A percentile compares a stretch with the other conserved stretches of the same genome.
Evolutionary conservation across 1,140 invertebrate species (phyloP).

Genomic region (Stegodyphus dumicola): DNA sequence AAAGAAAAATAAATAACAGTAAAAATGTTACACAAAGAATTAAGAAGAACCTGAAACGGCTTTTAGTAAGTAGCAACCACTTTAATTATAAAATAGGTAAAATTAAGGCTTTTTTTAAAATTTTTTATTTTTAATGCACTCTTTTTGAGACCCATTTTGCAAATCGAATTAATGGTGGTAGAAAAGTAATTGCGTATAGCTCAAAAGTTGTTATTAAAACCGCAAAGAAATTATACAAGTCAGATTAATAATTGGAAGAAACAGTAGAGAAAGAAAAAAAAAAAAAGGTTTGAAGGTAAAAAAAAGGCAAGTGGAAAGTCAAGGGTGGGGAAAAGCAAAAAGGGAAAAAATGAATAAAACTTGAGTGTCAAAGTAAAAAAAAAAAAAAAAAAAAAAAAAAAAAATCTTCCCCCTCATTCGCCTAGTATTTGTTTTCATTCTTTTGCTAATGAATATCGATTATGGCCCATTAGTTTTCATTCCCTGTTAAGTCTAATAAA

Average conservation of each 20-base stretch:
- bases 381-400: conserved; percentile 3
- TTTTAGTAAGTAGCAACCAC: not conserved
- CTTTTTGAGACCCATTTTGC: not conserved
- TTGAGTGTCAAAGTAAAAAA: conserved; percentile 14
- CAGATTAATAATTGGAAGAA: conserved; percentile 8
- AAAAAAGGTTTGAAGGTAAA: no score
- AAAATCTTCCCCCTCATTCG: not conserved
- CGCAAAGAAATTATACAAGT: conserved; percentile 25
- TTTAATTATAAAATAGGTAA: conserved; percentile 54
- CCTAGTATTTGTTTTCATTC: conserved; percentile 58
- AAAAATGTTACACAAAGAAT: no score
- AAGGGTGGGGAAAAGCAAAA: no score
- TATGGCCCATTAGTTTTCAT: conserved; percentile 56
- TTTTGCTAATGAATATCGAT: conserved; percentile 58
- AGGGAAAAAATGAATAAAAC: conserved; percentile 16
- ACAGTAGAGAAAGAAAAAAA: no score
- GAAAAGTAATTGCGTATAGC: not conserved
- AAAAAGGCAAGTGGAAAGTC: no score
- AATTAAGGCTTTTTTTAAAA: conserved; percentile 30
- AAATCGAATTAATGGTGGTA: not conserved
- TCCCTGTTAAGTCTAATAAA: conserved; percentile 56
- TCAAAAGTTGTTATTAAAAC: conserved; percentile 47
- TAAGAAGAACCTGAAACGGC: no score
- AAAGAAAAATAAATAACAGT: no score
- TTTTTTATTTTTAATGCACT: not conserved